phyloP scores from a whole-genome alignment of 2,113 vertebrate genomes.

The Blennius ocellaris region DNA sequence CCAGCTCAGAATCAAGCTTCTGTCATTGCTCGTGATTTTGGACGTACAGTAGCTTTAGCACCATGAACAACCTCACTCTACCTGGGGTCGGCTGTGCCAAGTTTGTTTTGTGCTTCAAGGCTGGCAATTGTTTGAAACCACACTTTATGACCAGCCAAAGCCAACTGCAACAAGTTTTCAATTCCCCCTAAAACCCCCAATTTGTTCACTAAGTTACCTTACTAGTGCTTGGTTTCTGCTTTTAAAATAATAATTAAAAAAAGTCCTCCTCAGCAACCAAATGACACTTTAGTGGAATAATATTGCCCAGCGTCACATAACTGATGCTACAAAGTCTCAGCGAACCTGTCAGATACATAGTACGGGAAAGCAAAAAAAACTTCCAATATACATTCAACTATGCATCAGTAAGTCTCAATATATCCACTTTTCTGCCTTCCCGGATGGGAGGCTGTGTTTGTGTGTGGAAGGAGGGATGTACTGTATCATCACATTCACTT shows the following conservation, averaged over 20 bases:
- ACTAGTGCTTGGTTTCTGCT: conserved; percentile 2
- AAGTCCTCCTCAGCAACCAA: background rate
- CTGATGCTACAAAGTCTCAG: conserved; percentile 24
- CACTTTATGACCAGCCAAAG: conserved; percentile 47
- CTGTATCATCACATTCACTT: conserved; percentile 54
- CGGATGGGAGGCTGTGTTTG: conserved; percentile 38
- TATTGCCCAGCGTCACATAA: background rate
- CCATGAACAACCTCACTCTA: background rate
- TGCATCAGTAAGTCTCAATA: conserved; percentile 45
- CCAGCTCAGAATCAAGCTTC: background rate
- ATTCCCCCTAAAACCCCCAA: background rate
- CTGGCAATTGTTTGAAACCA: conserved; percentile 10
- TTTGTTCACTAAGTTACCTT: too few species aligned
- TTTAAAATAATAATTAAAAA: conserved; percentile 19
- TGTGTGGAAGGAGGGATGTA: conserved; percentile 31
- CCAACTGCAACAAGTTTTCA: conserved; percentile 29
- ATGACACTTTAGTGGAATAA: conserved; percentile 1
- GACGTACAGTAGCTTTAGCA: background rate
- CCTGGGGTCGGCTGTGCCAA: too few species aligned
- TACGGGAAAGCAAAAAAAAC: conserved; percentile 47
- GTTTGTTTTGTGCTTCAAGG: background rate
- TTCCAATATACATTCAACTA: conserved; percentile 70
- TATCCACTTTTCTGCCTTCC: conserved; percentile 19
- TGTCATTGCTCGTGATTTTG: background rate
- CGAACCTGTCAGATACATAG: conserved; percentile 52